phyloP scores from a whole-genome alignment of 2,888 invertebrate genomes.

The Eupithecia abbreviata region DNA sequence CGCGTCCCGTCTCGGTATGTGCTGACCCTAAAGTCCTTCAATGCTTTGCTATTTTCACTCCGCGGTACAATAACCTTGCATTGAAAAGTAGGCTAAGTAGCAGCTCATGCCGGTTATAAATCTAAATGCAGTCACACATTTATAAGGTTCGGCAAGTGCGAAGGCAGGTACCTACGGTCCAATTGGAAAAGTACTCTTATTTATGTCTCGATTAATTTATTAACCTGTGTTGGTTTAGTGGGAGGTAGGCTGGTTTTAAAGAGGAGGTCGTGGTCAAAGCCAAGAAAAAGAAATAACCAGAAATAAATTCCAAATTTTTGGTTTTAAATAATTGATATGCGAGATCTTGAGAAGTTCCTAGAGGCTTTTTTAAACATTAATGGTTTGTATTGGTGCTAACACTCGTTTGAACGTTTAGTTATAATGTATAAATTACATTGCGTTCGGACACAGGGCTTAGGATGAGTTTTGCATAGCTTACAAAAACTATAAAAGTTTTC shows the following conservation, averaged over 20 bases:
- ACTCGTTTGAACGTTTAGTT: too few relatives aligned
- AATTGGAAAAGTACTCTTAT: conserved; percentile 32
- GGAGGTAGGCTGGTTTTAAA: background rate
- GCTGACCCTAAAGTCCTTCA: background rate
- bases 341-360: too few relatives aligned
- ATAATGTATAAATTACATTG: too few relatives aligned
- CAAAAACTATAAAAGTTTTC: too few relatives aligned
- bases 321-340: too few relatives aligned
- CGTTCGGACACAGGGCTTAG: too few relatives aligned
- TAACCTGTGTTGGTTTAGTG: background rate
- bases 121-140: conserved; percentile 36
- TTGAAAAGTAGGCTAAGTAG: conserved; percentile 42
- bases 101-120: conserved; percentile 33
- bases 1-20: too few relatives aligned
- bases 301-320: too few relatives aligned
- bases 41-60: conserved; percentile 8
- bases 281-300: too few relatives aligned
- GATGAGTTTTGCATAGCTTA: too few relatives aligned
- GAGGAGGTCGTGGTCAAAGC: background rate
- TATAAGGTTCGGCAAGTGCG: conserved; percentile 34
- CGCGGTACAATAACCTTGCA: conserved; percentile 33
- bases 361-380: too few relatives aligned
- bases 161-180: conserved; percentile 29
- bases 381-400: too few relatives aligned
- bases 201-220: conserved; percentile 9